Base-by-base conservation (phyloP, 2,888 invertebrate genomes). In the Tenthredo notha region DNA sequence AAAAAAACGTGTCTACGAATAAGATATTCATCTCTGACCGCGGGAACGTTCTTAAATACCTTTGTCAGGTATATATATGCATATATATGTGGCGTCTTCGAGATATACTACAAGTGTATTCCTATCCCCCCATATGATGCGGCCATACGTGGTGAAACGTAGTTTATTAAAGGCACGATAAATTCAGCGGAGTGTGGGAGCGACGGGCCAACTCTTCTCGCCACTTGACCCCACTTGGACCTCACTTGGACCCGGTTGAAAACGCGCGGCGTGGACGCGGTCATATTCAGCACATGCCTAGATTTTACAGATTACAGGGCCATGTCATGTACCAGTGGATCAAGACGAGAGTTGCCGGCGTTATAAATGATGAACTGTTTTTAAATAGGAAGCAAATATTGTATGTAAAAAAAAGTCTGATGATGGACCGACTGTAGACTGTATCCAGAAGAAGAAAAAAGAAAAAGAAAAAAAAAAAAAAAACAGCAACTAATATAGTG, bases 191-290 rank as follows among this genome's bases (percentile, higher is more conserved):
- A 91, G 91, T 91, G 91, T 91, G 91, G 91, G 91, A 91, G 91
- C 89, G 90, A 88, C 84, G 87, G 88, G 87, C 88, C 89, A 85
- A 89, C 87, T 90, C 88, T 88, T 88, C 90, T 89, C 88, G 87
- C 88, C 89, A 91, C 91, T 92, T 92, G 92, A 92, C 91, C 92
- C 89, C 92, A 91, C 91, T 92, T 92, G 89, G 89, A 61, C 40
- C 80, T 87, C 89, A 91, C 91, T 92, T 91, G 92, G 91, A 91
- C 89, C 91, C 90, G 91, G 89, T 89, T 72, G 54, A 25, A 82
- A 85, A 47, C 88, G 83, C 67, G 80, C 80, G 84, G 77, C 84
- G 86, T 86, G 86, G 77, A 83, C 85, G 85, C 86, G 83, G 86
- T 85, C 83, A 84, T 86, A 88, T 88, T 88, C 86, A 87, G 86